phyloP scores from a whole-genome alignment of 2,113 vertebrate species.

The Neolamprologus kungweensis region DNA sequence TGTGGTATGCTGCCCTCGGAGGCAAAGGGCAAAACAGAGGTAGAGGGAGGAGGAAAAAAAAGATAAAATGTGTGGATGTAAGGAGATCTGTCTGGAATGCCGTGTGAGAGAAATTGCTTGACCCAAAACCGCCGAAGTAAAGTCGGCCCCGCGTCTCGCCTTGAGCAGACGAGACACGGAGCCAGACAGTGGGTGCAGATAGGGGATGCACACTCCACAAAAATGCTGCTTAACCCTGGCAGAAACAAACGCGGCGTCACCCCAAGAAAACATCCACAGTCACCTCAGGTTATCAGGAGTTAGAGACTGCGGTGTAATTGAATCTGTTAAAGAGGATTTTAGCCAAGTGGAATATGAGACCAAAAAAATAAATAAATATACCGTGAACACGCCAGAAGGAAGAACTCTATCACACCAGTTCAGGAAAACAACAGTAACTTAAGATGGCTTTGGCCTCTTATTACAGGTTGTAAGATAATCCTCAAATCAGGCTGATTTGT shows the following conservation, averaged over 20 bases:
- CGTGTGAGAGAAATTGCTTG: slow-evolving; percentile 34
- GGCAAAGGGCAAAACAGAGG: background rate
- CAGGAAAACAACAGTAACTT: background rate
- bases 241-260: background rate
- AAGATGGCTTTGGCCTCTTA: background rate
- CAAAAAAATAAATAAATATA: background rate
- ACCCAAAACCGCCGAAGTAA: slow-evolving; percentile 23
- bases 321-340: background rate
- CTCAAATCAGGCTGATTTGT: background rate
- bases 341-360: background rate
- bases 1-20: background rate
- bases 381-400: background rate
- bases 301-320: background rate
- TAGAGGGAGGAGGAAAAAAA: background rate
- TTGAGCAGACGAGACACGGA: slow-evolving; percentile 18
- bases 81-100: slow-evolving; percentile 57
- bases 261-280: background rate
- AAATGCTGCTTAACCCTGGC: slow-evolving; percentile 1
- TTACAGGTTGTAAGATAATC: background rate
- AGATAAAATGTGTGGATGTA: slow-evolving; percentile 12
- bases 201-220: background rate
- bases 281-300: background rate
- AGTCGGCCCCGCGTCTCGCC: background rate
- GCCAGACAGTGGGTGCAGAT: slow-evolving; percentile 27
- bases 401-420: background rate